Evolutionary conservation across 1,140 invertebrate species (phyloP), one percentile per base, ranked within the genome.

Genomic region (Bombus soroeensis): DNA sequence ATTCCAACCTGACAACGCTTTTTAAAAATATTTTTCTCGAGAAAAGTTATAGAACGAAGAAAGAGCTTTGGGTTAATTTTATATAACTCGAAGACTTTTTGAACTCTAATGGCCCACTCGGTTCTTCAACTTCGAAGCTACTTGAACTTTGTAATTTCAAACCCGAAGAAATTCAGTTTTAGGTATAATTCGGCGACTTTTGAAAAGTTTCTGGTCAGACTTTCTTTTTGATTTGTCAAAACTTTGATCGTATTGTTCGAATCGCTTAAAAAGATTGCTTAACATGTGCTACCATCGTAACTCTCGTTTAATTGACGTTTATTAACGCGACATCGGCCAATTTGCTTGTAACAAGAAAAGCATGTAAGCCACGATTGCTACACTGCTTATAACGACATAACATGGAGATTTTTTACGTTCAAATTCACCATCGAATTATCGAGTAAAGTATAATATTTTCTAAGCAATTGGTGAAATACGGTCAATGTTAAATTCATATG

Each of bases 71-170:
- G 18, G 47, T 53, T 47, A 47, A 34, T 74, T 47, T 41, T 22
- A 34, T 32, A n/a, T 41, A 15, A 41, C n/a, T 74, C n/a, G 9
- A 12, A 25, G n/a, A 53, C 13, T 10, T 32, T 32, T 74, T 12
- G 37, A 15, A 59, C 47, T 59, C 34, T 28, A 76, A 76, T 39
- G 74, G 37, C 18, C 5, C 47, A 53, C 47, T 53, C 47, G 47
- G 47, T 53, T 59, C 74, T 34, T 22, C 32, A n/a, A 76, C 12
- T 57, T 76, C 22, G 34, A 59, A 37, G 59, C 47, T 57, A 25
- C 72, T 43, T 9, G 53, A 76, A 76, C 74, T 57, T 76, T 76
- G 53, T 76, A 53, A 76, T 76, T 76, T 37, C 74, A 37, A 13
- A 62, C 28, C 12, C n/a, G 10, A n/a, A 28, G 9, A 62, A n/a